Base-by-base conservation (phyloP, 2,113 vertebrate genomes). In the Promerops cafer region DNA sequence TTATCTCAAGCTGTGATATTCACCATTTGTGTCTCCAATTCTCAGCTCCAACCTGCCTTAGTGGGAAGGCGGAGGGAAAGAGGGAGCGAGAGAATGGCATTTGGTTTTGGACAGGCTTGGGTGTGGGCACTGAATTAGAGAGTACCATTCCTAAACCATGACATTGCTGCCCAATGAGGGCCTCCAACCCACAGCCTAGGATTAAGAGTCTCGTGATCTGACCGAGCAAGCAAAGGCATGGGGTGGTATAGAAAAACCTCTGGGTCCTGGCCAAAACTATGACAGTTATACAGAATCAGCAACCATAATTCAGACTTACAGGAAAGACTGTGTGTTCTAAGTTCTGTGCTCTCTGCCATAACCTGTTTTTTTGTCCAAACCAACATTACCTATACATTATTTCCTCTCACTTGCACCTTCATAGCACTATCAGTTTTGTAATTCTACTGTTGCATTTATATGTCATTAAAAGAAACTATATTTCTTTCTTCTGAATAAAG, bases 111-210 rank as follows among this genome's bases (percentile, higher is more conserved):
- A 66, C 5, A 45, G 60, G 35, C 23, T 60, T 27, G 11, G 9
- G 19, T 52, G 28, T 13, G 11, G 13, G 7, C 11, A 39, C 9
- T 30, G 28, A 50, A 40, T 39, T 26, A 17, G n/a, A 13, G 16
- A 82, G 11, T 26, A 53, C 7, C 0, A 0, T 30, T 60, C 49
- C 33, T 44, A 52, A 74, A 52, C 16, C 39, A 39, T 1, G 4
- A 47, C 16, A 47, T 6, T 45, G n/a, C n/a, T 68, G 24, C 24
- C 16, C 28, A 21, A 8, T 10, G 6, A 17, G n/a, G 24, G 39
- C 21, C 20, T 82, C 24, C n/a, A 45, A 60, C 7, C 4, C 45
- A 39, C 28, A 60, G 3, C 2, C 16, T 47, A 24, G 24, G 16
- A 47, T 53, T 75, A 30, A 45, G 31, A 33, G n/a, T 18, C 24